These are phyloP conservation scores for Nycticryphes semicollaris DNA, from an alignment of 2,113 vertebrate genomes.

Conservation along the genomic window DNA sequence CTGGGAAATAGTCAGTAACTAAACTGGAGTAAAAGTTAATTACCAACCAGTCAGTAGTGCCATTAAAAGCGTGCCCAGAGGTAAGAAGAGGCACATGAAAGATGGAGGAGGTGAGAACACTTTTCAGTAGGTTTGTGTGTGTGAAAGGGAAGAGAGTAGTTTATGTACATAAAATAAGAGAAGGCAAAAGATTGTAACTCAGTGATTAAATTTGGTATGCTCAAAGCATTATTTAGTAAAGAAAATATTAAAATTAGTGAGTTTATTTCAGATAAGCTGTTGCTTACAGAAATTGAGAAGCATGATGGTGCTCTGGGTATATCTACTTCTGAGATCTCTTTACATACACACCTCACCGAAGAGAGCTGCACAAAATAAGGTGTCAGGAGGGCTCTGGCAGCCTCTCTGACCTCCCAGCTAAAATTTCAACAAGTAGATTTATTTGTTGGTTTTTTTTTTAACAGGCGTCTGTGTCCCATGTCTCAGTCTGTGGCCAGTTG, in stretches of 20 bases:
- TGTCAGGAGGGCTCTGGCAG: neutral
- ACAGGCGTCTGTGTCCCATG: accelerated
- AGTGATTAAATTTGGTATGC: neutral
- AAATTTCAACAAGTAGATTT: neutral
- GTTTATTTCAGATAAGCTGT: neutral
- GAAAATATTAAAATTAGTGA: neutral
- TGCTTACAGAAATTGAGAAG: neutral
- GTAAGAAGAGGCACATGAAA: neutral
- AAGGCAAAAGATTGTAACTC: neutral
- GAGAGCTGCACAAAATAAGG: accelerated
- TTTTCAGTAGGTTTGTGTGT: neutral
- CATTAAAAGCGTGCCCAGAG: neutral
- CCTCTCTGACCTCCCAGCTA: neutral
- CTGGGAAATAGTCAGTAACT: slow-evolving; percentile 31
- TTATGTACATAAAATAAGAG: neutral
- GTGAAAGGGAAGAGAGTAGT: neutral
- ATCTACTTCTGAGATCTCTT: neutral
- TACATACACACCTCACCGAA: accelerated
- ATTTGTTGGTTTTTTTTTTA: neutral
- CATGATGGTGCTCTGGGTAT: neutral
- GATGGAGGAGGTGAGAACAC: neutral
- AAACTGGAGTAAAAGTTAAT: slow-evolving; percentile 36
- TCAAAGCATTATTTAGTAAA: neutral
- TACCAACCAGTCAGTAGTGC: neutral
- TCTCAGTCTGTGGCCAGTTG: neutral